Evolutionary conservation across 2,113 vertebrate genomes (phyloP), one percentile per base, ranked within the genome.

Genomic region (Xiphias gladius): DNA sequence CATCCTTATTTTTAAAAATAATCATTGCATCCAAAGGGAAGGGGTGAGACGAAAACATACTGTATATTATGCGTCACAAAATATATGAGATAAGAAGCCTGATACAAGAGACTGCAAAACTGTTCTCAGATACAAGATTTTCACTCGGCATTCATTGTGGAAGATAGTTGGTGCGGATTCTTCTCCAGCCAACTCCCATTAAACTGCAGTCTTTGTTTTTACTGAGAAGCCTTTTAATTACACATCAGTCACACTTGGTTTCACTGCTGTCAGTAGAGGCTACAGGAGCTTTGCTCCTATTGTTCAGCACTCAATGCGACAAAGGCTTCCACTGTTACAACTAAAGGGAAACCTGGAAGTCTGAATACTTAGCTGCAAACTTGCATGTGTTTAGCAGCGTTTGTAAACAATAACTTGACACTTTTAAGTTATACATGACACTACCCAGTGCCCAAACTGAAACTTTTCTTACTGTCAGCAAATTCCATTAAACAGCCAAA

Each of bases 171-270:
- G 17, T 61, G 39, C 7, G 74, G 75, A 84, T 59, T 76, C 55
- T 19, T 66, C 35, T 57, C 39, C 28, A 58, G 61, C n/a, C 41
- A 41, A 19, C 22, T 12, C 39, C 67, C 16, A 7, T 70, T 74
- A 63, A 84, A 66, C n/a, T 48, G 54, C 55, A 69, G 41, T 65
- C 86, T 80, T 70, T 65, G 43, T 73, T 83, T 79, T 73, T 70
- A 58, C 67, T 13, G 48, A 63, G 68, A 58, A 63, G 68, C 57
- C 43, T 77, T 88, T 87, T 86, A 90, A 88, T 90, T 81, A 82
- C 83, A 80, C 86, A 84, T 86, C 80, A 76, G 70, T 88, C 86
- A 85, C 73, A 83, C 80, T 84, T 35, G 67, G 66, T 73, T 87
- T 82, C 78, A 71, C 64, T 69, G 72, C 65, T 80, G 89, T 82